These are phyloP conservation scores for Cephus sareptanus DNA, from an alignment of 2,888 invertebrate species.

Conservation along the genomic window DNA sequence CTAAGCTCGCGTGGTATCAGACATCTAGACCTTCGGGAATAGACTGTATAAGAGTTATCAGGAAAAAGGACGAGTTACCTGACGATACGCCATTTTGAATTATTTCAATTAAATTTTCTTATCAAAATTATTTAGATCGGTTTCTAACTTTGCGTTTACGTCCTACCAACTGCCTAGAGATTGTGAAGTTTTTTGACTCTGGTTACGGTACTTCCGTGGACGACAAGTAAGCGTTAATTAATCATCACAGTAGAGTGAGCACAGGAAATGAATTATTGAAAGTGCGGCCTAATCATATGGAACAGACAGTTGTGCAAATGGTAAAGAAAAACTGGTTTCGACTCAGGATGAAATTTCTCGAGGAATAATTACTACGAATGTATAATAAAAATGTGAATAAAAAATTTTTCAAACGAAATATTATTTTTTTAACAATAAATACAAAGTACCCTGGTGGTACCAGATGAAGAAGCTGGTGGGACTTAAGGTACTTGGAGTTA, in stretches of 20 bases:
- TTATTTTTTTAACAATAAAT: background rate
- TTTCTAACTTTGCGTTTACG: background rate
- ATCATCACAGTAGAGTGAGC: background rate
- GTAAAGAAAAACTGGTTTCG: background rate
- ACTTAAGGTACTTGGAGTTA: constrained; percentile 10
- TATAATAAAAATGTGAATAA: background rate
- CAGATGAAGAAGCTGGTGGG: background rate
- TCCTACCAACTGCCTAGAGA: background rate
- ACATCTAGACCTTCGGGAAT: background rate
- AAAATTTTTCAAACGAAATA: background rate
- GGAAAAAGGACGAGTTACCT: background rate
- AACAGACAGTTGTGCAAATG: background rate
- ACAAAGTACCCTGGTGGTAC: background rate
- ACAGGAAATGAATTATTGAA: background rate
- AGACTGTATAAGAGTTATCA: background rate
- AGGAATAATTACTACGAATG: background rate
- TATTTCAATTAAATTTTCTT: background rate
- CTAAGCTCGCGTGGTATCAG: background rate
- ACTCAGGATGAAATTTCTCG: background rate
- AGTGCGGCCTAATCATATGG: background rate
- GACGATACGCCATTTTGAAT: background rate
- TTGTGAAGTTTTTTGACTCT: background rate
- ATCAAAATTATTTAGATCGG: background rate
- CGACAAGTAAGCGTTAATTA: background rate
- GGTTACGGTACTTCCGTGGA: background rate